Evolutionary conservation across 2,888 invertebrate species (phyloP), one percentile per base, ranked within the genome.

Genomic region (Pheosia gnoma): DNA sequence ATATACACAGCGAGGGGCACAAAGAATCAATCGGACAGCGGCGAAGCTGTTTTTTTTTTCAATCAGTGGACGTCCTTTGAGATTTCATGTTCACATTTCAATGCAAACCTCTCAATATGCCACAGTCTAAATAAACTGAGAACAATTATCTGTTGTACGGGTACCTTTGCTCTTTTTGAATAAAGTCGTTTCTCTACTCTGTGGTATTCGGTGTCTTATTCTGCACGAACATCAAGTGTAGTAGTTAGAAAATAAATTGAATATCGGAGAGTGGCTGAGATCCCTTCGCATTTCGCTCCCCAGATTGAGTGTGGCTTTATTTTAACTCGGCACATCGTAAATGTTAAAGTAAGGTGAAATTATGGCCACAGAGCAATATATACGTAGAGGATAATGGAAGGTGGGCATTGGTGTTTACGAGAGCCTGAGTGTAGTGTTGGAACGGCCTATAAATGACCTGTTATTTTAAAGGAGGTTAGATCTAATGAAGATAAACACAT

Each of bases 1-100:
- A 87, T 85, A 87, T 82, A 86, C 84, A 77, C 72, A 78, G 70
- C 70, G 79, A 79, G 84, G 53, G 84, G 84, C 80, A 84, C 87
- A 85, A 84, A 86, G 88, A 91, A 89, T 91, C 91, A 90, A 91
- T 90, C 87, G 88, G 86, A 87, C 87, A 84, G 81, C 81, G 88
- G 84, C 78, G 85, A 87, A 87, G 84, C 88, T 91, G 90, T 91
- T 91, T 91, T 90, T 89, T 89, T 90, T 91, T 91, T 89, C 91
- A 91, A 91, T 91, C 91, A 91, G 85, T 83, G 83, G 77, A 79
- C 82, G 81, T 88, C 91, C 87, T 87, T 77, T 61, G 88, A 79
- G 89, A 80, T 75, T 80, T 73, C 75, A 66, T 72, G 74, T 73
- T 70, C 79, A 83, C 80, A 85, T 75, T 81, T 81, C 77, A 80